A percentile compares a stretch with the other conserved stretches of the same genome.
Evolutionary conservation across 1,140 invertebrate genomes (phyloP).

Genomic region (Drosophila nigromelanica): DNA sequence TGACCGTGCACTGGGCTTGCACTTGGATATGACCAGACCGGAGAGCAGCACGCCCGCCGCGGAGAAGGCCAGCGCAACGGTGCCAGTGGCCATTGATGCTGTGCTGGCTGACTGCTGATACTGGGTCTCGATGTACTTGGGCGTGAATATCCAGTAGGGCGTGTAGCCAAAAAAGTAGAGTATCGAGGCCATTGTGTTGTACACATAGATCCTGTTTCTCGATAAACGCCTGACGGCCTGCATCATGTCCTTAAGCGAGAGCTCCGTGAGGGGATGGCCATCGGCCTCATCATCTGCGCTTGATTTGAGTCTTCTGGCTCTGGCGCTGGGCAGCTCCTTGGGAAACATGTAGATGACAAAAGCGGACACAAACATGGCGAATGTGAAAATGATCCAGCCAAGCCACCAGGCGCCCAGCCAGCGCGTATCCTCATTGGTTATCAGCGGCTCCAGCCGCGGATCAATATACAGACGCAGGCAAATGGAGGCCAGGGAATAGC

Average conservation of each 20-base stretch:
- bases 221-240: constrained; percentile 56
- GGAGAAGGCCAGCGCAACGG: constrained; percentile 88
- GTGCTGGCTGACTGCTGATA: constrained; percentile 89
- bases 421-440: constrained; percentile 87
- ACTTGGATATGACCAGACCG: constrained; percentile 88
- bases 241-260: constrained; percentile 59
- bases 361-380: constrained; percentile 86
- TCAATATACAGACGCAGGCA: constrained; percentile 89
- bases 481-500: constrained; percentile 88
- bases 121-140: constrained; percentile 90
- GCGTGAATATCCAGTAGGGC: constrained; percentile 90
- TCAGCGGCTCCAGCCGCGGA: constrained; percentile 87
- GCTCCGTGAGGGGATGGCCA: constrained; percentile 23
- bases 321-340: constrained; percentile 86
- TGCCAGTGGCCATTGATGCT: constrained; percentile 88
- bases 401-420: constrained; percentile 93
- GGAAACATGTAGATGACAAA: constrained; percentile 87
- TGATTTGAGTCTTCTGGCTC: constrained; percentile 29
- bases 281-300: background rate
- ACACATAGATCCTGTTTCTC: constrained; percentile 88
- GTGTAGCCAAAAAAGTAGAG: constrained; percentile 89
- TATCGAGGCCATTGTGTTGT: constrained; percentile 87
- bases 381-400: constrained; percentile 89
- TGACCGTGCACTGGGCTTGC: constrained; percentile 87
- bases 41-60: constrained; percentile 89